Percentiles rank a stretch among this genome's conserved stretches.
Evolutionary conservation across 2,888 invertebrate genomes (phyloP).

Genomic region (Erynnis tages): DNA sequence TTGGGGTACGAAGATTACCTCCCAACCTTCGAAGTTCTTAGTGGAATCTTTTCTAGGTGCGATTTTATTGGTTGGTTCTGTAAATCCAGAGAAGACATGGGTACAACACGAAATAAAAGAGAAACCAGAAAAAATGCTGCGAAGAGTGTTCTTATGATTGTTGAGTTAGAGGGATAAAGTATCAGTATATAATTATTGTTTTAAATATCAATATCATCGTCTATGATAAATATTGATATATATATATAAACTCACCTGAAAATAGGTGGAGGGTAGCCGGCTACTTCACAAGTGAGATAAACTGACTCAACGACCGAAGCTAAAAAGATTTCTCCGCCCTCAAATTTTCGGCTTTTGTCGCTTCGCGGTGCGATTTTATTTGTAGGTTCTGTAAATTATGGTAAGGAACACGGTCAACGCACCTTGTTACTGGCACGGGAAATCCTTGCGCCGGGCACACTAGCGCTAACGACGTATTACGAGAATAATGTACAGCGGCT

Average conservation of each 20-base stretch:
- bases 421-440: slow-evolving; percentile 86
- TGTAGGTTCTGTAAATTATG: slow-evolving; percentile 83
- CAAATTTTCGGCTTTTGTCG: slow-evolving; percentile 66
- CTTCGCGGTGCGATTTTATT: slow-evolving; percentile 84
- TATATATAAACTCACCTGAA: slow-evolving; percentile 60
- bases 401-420: slow-evolving; percentile 54
- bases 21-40: slow-evolving; percentile 84
- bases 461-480: slow-evolving; percentile 61
- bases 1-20: slow-evolving; percentile 79
- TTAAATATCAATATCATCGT: too few species aligned
- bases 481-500: slow-evolving; percentile 62
- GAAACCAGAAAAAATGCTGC: too few species aligned
- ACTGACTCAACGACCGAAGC: slow-evolving; percentile 54
- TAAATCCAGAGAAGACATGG: slow-evolving; percentile 36
- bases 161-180: background rate
- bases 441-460: slow-evolving; percentile 79
- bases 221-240: background rate
- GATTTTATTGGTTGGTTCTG: slow-evolving; percentile 83
- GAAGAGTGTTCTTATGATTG: too few species aligned
- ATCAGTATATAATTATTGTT: slow-evolving; percentile 19
- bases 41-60: slow-evolving; percentile 81
- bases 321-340: slow-evolving; percentile 69
- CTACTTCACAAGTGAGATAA: slow-evolving; percentile 77
- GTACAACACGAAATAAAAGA: slow-evolving; percentile 1
- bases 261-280: slow-evolving; percentile 77